A percentile compares a stretch with the other conserved stretches of the same genome.
Conservation (phyloP, 2,113 vertebrate species). For the Indri indri region DNA sequence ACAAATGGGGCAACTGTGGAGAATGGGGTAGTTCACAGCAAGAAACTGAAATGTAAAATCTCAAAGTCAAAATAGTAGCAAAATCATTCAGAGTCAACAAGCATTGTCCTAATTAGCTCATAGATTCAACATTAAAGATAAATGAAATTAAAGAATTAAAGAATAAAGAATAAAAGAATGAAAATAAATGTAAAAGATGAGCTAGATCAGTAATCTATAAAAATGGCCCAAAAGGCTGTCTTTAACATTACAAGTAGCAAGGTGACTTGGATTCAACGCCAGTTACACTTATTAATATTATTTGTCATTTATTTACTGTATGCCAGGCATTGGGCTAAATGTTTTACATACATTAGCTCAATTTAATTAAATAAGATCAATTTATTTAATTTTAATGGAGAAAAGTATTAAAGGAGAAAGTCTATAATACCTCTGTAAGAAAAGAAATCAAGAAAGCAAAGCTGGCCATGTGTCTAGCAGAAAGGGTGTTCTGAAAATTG, state of each 20-base stretch:
- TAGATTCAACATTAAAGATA: neutral
- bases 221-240: neutral
- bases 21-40: neutral
- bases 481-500: neutral
- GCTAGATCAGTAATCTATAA: neutral
- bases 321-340: neutral
- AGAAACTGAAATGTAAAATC: neutral
- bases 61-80: neutral
- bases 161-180: neutral
- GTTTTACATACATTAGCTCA: neutral
- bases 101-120: neutral
- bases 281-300: neutral
- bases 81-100: constrained; percentile 32
- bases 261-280: neutral
- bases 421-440: neutral
- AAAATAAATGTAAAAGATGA: constrained; percentile 37
- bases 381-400: neutral
- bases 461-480: neutral
- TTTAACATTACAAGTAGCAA: constrained; percentile 4
- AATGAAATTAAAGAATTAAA: constrained; percentile 4
- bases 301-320: neutral
- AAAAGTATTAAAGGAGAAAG: neutral
- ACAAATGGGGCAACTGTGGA: neutral
- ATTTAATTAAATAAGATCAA: neutral
- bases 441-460: constrained; percentile 36